phyloP scores from a whole-genome alignment of 2,797 vertebrate genomes.

The Phyllotis vaccarum region DNA sequence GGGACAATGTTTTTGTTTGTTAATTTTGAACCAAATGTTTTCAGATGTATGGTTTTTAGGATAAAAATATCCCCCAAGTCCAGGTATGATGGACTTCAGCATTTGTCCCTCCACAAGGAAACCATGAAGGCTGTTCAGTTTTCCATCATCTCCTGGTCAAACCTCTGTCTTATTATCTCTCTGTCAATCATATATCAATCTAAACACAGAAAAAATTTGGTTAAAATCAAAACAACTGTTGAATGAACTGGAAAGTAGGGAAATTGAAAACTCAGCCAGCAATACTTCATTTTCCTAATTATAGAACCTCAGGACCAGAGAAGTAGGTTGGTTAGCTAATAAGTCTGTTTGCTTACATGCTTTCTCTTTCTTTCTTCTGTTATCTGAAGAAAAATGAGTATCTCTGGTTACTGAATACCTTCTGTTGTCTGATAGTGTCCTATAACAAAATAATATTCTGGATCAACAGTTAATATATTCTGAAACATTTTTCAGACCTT shows the following conservation, averaged over 20 bases:
- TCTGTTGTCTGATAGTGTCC: neutral
- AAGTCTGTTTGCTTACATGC: neutral
- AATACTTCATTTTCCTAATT: neutral
- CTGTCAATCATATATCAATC: neutral
- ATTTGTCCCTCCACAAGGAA: neutral
- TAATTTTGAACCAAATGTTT: neutral
- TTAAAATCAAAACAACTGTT: neutral
- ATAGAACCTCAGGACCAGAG: neutral
- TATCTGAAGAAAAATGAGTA: neutral
- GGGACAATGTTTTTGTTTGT: neutral
- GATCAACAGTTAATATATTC: neutral
- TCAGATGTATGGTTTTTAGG: neutral
- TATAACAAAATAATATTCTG: neutral
- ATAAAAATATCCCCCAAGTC: neutral
- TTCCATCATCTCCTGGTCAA: neutral
- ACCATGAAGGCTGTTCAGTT: neutral
- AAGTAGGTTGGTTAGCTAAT: neutral
- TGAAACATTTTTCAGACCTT: slow-evolving; percentile 13
- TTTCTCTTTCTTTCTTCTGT: neutral
- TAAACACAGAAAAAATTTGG: neutral
- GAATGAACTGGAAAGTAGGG: neutral
- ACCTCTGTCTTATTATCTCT: neutral
- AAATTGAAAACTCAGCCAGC: neutral
- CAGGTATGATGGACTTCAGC: neutral
- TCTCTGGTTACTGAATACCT: neutral